These are phyloP conservation scores for Platycnemis pennipes DNA, from an alignment of 2,888 invertebrate species.

Conservation along the genomic window DNA sequence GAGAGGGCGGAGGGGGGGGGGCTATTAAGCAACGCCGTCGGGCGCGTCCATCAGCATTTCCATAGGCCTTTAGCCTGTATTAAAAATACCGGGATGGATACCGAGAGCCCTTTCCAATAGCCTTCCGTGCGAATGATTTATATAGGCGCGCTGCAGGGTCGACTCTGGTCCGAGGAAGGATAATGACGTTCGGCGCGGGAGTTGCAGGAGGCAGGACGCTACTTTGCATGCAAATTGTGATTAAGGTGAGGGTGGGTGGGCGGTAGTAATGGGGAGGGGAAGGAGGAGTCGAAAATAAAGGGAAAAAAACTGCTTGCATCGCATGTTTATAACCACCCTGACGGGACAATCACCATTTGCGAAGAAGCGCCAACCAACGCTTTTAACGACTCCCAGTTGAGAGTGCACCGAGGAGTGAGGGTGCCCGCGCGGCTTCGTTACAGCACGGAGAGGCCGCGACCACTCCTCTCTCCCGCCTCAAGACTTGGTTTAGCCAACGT, in stretches of 20 bases:
- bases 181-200: background rate
- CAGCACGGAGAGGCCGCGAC: background rate
- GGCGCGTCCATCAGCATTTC: background rate
- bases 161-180: background rate
- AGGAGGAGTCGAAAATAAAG: background rate
- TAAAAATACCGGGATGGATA: background rate
- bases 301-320: background rate
- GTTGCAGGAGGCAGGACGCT: background rate
- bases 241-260: background rate
- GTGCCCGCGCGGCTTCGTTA: background rate
- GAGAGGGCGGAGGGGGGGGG: background rate
- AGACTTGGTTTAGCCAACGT: background rate
- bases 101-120: conserved; percentile 1
- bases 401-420: background rate
- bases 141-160: background rate
- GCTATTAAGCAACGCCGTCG: background rate
- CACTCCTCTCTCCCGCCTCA: background rate
- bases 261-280: background rate
- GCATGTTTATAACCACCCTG: conserved; percentile 11
- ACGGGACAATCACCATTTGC: conserved; percentile 30
- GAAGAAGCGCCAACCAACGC: background rate
- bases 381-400: background rate
- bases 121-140: background rate
- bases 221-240: conserved; percentile 33
- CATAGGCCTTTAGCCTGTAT: background rate